These are phyloP conservation scores for Pseudomugil tenellus DNA, from an alignment of 2,797 vertebrate species.

Conservation along the genomic window DNA sequence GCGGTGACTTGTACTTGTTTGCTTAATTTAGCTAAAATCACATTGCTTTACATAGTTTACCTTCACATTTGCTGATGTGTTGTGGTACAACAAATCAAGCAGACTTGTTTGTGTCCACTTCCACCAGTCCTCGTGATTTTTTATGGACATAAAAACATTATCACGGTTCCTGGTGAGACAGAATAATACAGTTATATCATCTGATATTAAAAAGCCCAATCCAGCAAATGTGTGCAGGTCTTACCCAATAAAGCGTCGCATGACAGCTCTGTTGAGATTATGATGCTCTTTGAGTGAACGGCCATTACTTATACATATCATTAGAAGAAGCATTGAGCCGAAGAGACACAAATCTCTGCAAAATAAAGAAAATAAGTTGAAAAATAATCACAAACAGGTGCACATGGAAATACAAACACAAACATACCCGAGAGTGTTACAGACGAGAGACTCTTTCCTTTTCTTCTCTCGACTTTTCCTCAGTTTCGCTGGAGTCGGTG, in stretches of 20 bases:
- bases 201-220: background rate
- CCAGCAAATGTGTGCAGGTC: background rate
- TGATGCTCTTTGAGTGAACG: conserved; percentile 63
- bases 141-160: conserved; percentile 60
- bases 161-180: conserved; percentile 59
- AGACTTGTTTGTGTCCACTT: conserved; percentile 76
- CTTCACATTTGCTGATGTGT: conserved; percentile 28
- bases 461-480: conserved; percentile 56
- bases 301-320: conserved; percentile 71
- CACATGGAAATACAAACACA: background rate
- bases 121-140: conserved; percentile 81
- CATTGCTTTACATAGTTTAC: conserved; percentile 46
- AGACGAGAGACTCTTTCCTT: conserved; percentile 63
- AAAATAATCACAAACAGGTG: background rate
- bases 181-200: background rate
- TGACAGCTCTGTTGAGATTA: conserved; percentile 76
- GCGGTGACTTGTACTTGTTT: background rate
- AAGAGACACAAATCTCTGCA: conserved; percentile 73
- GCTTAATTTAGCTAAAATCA: background rate
- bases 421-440: conserved; percentile 69
- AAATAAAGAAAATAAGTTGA: conserved; percentile 6
- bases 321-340: conserved; percentile 70
- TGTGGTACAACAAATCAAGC: conserved; percentile 71
- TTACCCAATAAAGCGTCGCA: conserved; percentile 78
- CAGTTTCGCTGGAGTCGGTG: conserved; percentile 72